Evolutionary conservation across 2,113 vertebrate genomes (phyloP), one percentile per base, ranked within the genome.

Genomic region (Daubentonia madagascariensis): DNA sequence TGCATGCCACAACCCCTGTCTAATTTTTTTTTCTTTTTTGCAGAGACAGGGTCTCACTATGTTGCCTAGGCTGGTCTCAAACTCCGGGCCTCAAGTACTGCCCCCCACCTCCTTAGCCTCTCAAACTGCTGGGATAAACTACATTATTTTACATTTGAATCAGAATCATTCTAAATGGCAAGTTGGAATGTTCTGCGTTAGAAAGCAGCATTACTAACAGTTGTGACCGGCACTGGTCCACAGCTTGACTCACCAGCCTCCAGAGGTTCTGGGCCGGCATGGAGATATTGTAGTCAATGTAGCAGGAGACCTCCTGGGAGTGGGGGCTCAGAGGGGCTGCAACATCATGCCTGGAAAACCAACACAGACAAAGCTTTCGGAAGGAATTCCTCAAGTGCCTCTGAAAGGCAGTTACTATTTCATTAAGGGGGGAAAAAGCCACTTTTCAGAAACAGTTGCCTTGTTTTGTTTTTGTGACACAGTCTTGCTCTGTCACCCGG

Each of bases 261-360:
- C 99, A 99, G n/a, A 99, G 99, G 98, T 99, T 99, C 99, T 99
- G 99, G 3, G 99, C 98, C 0, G 99, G 98, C 99, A 99, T 99
- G 94, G 99, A 99, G 59, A 99, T 98, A 73, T 99, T 99, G 96
- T 99, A 99, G 98, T 99, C 99, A 1, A 99, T 97, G 89, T 99
- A 99, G 83, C 99, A 99, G 57, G 99, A 99, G 35, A 99, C 99
- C 96, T 99, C 99, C 97, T 99, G 99, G 4, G 99, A 98, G 2
- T 99, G 99, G 57, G 99, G 99, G 89, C 99, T 99, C 98, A 99
- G 99, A 5, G 99, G 99, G 28, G 99, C 99, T 5, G 99, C 99
- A 0, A 99, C 99, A 3, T 99, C 99, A 4, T 99, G 99, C 89
- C 99, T 99, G 61, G 1, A 96, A 96, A 37, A 90, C 35, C 90